These are phyloP conservation scores for Nematolebias whitei DNA, from an alignment of 2,113 vertebrate species.

Conservation along the genomic window DNA sequence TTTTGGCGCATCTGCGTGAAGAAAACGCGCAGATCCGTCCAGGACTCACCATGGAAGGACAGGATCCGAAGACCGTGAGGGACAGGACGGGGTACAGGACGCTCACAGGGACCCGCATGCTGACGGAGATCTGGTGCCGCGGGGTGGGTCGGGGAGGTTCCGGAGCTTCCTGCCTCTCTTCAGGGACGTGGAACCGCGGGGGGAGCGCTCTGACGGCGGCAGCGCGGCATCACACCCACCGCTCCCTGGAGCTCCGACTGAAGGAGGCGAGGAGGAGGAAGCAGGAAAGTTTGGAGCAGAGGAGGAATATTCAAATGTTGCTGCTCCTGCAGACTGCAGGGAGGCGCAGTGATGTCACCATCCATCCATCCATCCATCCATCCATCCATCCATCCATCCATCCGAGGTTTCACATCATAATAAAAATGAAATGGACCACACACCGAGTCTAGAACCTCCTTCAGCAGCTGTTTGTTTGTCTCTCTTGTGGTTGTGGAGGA, in stretches of 20 bases:
- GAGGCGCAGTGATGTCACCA: slow-evolving; percentile 56
- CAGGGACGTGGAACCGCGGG: slow-evolving; percentile 28
- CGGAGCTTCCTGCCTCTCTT: slow-evolving; percentile 15
- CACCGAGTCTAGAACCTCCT: too few species aligned
- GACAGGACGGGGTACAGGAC: slow-evolving; percentile 84
- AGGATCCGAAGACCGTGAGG: slow-evolving; percentile 85
- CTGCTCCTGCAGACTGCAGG: slow-evolving; percentile 53
- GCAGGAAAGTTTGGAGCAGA: slow-evolving; percentile 57
- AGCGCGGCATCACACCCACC: slow-evolving; percentile 62
- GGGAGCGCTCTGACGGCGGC: slow-evolving; percentile 47
- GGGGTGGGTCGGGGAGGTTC: slow-evolving; percentile 65
- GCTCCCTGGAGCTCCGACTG: slow-evolving; percentile 34
- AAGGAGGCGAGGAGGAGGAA: slow-evolving; percentile 12
- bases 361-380: slow-evolving; percentile 24
- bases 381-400: slow-evolving; percentile 16
- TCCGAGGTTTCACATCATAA: too few species aligned
- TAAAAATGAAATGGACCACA: too few species aligned
- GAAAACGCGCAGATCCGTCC: not conserved
- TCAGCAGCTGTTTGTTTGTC: too few species aligned
- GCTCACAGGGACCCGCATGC: slow-evolving; percentile 86
- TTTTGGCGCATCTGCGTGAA: slow-evolving; percentile 5
- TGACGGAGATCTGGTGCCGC: slow-evolving; percentile 79
- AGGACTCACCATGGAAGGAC: slow-evolving; percentile 89
- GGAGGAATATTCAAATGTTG: slow-evolving; percentile 40
- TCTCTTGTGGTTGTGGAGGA: too few species aligned